Evolutionary conservation across 2,797 vertebrate genomes (phyloP), one percentile per base, ranked within the genome.

Genomic region (Eidolon dupreanum): DNA sequence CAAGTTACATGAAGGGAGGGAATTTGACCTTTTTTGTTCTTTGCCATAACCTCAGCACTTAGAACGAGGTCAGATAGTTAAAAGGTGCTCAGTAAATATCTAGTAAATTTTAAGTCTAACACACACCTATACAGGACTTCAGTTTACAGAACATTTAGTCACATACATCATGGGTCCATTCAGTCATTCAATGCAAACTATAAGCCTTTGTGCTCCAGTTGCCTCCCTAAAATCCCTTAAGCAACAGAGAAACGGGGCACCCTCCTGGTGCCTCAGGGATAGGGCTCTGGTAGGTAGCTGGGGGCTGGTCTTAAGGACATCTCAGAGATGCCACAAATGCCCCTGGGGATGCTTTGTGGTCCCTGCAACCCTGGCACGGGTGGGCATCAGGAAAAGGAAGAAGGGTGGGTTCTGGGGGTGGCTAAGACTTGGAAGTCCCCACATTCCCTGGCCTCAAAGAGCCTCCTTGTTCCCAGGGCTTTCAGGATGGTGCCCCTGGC

Each of bases 391-490:
- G 26, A 51, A 86, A 61, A 53, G 65, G 31, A 33, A 49, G 74
- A 8, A 63, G 36, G 22, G 46, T 5, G 19, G 26, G 77, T 43
- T 82, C 85, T 66, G 68, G 68, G 86, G 90, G 74, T 0, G 1
- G 89, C 57, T 49, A 53, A 81, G 41, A 86, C 65, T 73, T 22
- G 36, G 36, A 90, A 96, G 79, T 63, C 66, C 93, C 82, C 70
- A 86, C 78, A 97, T 41, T 78, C 94, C 93, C 79, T 46, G 65
- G 70, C 70, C 90, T 98, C 92, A 97, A 97, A 97, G 93, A 93
- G 73, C 68, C 0, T 84, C 95, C 97, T 96, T 98, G 97, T 97
- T 98, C 71, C 79, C 38, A 15, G 43, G 71, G 81, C 71, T 95
- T 85, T 84, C 63, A 46, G 36, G 92, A 57, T 2, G 28, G 79